Evolutionary conservation across 2,888 invertebrate species (phyloP).

Genomic region (Adelphocoris suturalis): DNA sequence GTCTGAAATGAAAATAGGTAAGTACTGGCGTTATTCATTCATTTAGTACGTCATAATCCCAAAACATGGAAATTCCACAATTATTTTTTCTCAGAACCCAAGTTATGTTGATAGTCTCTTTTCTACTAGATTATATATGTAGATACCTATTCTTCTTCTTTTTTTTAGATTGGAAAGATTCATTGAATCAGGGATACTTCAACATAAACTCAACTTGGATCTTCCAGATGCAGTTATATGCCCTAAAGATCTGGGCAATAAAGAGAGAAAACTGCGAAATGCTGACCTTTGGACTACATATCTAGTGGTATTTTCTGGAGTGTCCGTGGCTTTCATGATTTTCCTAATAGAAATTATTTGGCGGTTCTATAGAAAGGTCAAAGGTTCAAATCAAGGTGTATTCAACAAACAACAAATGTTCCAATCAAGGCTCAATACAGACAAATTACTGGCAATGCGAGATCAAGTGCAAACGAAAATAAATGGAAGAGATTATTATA

Average conservation of each 20-base stretch:
- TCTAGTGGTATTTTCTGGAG: slow-evolving; percentile 86
- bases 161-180: slow-evolving; percentile 83
- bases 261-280: slow-evolving; percentile 87
- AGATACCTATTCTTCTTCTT: neutral
- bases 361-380: slow-evolving; percentile 68
- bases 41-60: too few species aligned
- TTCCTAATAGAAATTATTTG: slow-evolving; percentile 84
- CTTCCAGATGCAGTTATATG: slow-evolving; percentile 89
- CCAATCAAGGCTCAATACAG: slow-evolving; percentile 47
- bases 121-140: too few species aligned
- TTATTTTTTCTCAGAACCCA: too few species aligned
- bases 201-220: slow-evolving; percentile 83
- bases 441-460: slow-evolving; percentile 58
- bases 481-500: slow-evolving; percentile 89
- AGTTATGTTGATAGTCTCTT: too few species aligned
- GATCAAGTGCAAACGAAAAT: slow-evolving; percentile 78
- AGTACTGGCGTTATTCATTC: too few species aligned
- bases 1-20: too few species aligned
- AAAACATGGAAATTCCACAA: too few species aligned
- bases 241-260: slow-evolving; percentile 88
- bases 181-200: slow-evolving; percentile 88
- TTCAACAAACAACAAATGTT: slow-evolving; percentile 57
- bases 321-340: slow-evolving; percentile 83
- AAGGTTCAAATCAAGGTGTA: slow-evolving; percentile 26
- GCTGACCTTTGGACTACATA: slow-evolving; percentile 90